phyloP scores from a whole-genome alignment of 2,888 invertebrate species.

The Glaucopsyche alexis region DNA sequence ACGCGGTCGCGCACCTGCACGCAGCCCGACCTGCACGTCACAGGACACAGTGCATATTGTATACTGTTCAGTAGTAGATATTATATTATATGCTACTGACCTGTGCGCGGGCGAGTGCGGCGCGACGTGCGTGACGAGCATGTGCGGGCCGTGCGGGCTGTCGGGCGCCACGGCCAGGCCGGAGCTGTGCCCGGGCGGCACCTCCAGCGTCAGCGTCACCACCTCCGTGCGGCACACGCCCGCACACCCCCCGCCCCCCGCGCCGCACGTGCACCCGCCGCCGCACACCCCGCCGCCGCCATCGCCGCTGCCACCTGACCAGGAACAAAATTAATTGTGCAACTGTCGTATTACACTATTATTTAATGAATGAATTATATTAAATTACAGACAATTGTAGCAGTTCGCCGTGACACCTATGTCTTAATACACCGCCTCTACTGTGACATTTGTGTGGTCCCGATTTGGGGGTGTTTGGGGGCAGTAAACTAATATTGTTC shows the following conservation, averaged over 20 bases:
- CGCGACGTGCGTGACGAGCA: conserved; percentile 68
- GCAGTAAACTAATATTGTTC: neutral
- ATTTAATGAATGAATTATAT: neutral
- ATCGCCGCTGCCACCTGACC: neutral
- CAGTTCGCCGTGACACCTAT: no score
- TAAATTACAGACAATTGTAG: neutral
- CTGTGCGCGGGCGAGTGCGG: conserved; percentile 71
- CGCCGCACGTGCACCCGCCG: neutral
- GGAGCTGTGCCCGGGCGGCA: conserved; percentile 69
- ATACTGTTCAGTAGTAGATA: no score
- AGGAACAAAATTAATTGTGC: neutral
- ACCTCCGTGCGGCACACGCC: conserved; percentile 72
- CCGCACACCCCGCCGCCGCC: neutral
- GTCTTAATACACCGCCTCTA: no score
- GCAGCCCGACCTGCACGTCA: conserved; percentile 81
- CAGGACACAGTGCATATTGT: no score
- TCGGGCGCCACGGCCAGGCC: conserved; percentile 70
- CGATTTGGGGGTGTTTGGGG: neutral
- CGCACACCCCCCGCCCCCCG: conserved; percentile 69
- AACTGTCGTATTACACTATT: neutral
- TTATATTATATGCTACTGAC: conserved; percentile 43
- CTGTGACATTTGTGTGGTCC: no score
- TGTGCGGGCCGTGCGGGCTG: conserved; percentile 46
- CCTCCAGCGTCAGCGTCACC: conserved; percentile 68
- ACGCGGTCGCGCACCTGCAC: conserved; percentile 90